These are phyloP conservation scores for Erethizon dorsatum DNA, from an alignment of 2,797 vertebrate genomes.

Conservation along the genomic window DNA sequence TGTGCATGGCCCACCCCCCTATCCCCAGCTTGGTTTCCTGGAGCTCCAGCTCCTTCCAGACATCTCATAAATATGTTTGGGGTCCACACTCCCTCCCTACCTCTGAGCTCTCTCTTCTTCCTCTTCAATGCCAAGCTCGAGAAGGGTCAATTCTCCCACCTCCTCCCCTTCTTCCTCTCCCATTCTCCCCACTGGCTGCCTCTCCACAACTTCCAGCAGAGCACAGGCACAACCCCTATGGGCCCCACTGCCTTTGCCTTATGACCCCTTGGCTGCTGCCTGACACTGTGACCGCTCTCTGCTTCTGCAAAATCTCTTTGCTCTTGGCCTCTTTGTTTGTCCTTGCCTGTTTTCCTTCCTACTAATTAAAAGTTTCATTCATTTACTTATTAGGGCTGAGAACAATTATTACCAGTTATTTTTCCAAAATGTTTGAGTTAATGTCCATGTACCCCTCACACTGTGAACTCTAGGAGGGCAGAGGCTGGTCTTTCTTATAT, in stretches of 20 bases:
- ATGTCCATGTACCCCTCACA: neutral
- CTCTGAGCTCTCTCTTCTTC: neutral
- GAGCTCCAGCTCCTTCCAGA: neutral
- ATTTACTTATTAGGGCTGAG: neutral
- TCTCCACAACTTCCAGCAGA: neutral
- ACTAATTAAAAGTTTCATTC: neutral
- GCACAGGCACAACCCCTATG: neutral
- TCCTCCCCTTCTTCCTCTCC: neutral
- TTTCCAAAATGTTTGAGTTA: conserved; percentile 21
- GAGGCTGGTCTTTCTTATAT: neutral
- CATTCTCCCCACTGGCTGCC: neutral
- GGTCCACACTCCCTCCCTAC: neutral
- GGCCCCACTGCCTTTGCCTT: neutral
- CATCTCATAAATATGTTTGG: neutral
- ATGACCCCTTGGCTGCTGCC: neutral
- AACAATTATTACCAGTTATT: neutral
- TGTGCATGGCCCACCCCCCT: neutral
- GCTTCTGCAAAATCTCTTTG: conserved; percentile 29
- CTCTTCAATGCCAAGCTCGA: neutral
- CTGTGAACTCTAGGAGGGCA: neutral
- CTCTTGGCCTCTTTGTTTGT: neutral
- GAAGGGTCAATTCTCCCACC: neutral
- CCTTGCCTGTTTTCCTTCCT: neutral
- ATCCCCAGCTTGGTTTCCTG: neutral
- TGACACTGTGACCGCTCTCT: neutral